Conservation (phyloP, 2,797 vertebrate genomes). For the Karalla daura region DNA sequence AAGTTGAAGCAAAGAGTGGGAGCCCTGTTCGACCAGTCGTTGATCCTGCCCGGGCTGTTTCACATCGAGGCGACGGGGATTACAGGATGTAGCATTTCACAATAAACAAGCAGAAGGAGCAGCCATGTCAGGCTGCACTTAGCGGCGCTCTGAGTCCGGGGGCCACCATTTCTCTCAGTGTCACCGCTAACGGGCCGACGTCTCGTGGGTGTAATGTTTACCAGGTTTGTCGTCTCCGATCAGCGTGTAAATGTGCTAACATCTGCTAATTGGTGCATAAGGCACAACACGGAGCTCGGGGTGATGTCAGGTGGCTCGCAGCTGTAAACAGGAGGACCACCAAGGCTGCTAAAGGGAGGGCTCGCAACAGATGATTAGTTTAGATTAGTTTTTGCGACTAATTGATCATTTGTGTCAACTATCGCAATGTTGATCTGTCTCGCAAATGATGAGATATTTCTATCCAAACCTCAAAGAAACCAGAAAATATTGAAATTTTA, state of each 20-base stretch:
- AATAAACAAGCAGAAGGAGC: background rate
- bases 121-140: background rate
- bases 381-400: too few species aligned
- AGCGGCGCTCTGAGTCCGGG: background rate
- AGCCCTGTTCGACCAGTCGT: background rate
- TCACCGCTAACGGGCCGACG: background rate
- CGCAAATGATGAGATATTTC: too few species aligned
- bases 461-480: too few species aligned
- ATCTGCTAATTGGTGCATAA: background rate
- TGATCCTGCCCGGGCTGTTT: background rate
- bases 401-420: too few species aligned
- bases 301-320: background rate
- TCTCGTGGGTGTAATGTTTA: background rate
- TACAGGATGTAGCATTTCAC: conserved; percentile 4
- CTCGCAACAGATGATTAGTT: too few species aligned
- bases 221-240: background rate
- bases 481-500: too few species aligned
- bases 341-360: too few species aligned
- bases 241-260: background rate
- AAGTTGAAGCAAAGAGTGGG: conserved; percentile 1
- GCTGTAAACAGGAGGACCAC: background rate
- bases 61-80: background rate
- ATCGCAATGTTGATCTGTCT: too few species aligned
- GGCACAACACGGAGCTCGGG: background rate
- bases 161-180: background rate